Evolutionary conservation across 2,888 invertebrate species (phyloP), one percentile per base, ranked within the genome.

Genomic region (Pemphredon lugubris): DNA sequence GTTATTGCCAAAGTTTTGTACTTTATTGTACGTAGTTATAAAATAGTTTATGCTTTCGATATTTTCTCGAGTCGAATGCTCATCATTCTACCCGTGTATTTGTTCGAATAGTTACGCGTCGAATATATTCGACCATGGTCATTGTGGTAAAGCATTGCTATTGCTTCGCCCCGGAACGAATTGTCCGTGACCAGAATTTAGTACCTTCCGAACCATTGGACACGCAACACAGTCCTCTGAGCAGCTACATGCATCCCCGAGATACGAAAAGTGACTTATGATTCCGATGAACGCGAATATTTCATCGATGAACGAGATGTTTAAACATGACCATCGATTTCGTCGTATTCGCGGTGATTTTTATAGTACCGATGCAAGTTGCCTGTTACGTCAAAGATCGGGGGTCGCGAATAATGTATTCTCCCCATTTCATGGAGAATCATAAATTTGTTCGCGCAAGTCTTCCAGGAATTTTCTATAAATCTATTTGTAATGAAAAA

Each of bases 151-250:
- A 66, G 60, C 34, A 70, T 66, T 54, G 48, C 54, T 42, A 37
- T 66, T 40, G 39, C 40, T 20, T 54, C n/a, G 34, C 34, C 30
- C 37, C 34, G 47, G 50, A 65, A 55, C 40, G 48, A 58, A 66
- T 66, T 42, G 66, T 60, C 60, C 60, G 66, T 60, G 55, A 50
- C 39, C 16, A 50, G 60, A 66, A 70, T 70, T 66, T 66, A 60
- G 32, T 66, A 34, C 34, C 21, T 70, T 60, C 45, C 70, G 51
- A 18, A 21, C 51, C 66, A 60, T 60, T 66, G 57, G 23, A 53
- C 59, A 48, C 42, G 54, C 42, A 48, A 67, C 44, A 32, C 40
- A 13, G 45, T 23, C 23, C 23, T 44, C 23, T 21, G 44, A 44
- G 20, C 23, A 20, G 21, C 11, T 11, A n/a, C 23, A 44, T 21